Conservation (phyloP, 2,888 invertebrate genomes). For the Temnothorax ravouxi region DNA sequence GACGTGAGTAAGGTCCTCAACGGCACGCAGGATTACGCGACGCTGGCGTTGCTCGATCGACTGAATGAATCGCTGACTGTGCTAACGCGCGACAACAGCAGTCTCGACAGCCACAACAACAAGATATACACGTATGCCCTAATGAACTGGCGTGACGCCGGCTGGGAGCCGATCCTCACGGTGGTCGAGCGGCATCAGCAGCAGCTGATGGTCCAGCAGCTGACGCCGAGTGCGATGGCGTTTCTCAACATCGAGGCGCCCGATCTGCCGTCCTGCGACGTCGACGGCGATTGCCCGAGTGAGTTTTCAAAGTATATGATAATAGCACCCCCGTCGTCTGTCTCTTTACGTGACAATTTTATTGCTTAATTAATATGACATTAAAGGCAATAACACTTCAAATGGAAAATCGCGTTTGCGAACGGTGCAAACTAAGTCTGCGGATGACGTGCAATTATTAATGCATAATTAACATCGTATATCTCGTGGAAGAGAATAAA, state of each 20-base stretch:
- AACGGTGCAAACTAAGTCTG: no score
- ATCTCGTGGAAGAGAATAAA: neutral
- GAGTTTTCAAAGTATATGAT: conserved; percentile 61
- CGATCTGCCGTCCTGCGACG: conserved; percentile 66
- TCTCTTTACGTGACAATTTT: neutral
- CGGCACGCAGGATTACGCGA: conserved; percentile 78
- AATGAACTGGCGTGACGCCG: conserved; percentile 80
- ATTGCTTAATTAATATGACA: neutral
- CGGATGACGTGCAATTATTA: neutral
- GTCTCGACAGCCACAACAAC: conserved; percentile 80
- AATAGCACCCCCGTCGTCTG: neutral
- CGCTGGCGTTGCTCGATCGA: conserved; percentile 78
- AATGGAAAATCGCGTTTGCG: neutral
- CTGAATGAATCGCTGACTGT: conserved; percentile 82
- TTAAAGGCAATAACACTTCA: neutral
- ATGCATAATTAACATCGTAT: neutral
- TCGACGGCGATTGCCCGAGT: conserved; percentile 83
- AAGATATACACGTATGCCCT: conserved; percentile 83
- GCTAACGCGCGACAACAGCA: conserved; percentile 77
- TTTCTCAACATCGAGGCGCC: conserved; percentile 77
- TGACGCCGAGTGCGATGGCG: conserved; percentile 58
- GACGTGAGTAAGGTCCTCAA: conserved; percentile 81
- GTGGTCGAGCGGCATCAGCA: conserved; percentile 85
- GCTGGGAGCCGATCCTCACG: conserved; percentile 87
- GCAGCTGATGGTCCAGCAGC: conserved; percentile 72